phyloP scores from a whole-genome alignment of 1,140 invertebrate genomes.

The Thalassaphorura encarpata region DNA sequence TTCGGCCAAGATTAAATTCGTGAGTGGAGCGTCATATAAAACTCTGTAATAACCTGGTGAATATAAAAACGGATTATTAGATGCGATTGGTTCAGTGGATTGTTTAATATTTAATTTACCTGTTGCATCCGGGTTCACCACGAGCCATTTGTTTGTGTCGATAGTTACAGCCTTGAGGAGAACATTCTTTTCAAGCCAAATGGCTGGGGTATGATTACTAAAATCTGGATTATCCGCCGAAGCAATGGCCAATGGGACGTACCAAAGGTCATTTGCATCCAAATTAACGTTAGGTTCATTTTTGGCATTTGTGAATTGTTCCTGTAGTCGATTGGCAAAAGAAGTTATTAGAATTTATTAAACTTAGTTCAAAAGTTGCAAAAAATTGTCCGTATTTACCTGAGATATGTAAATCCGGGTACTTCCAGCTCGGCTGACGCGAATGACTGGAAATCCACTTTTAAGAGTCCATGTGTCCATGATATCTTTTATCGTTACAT shows the following conservation, averaged over 20 bases:
- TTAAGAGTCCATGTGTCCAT: slow-evolving; percentile 90
- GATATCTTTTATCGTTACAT: slow-evolving; percentile 57
- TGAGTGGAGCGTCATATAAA: slow-evolving; percentile 56
- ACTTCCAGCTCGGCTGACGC: slow-evolving; percentile 44
- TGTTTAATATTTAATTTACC: slow-evolving; percentile 24
- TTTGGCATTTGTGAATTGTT: slow-evolving; percentile 12
- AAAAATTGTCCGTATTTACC: slow-evolving; percentile 35
- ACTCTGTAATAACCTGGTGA: slow-evolving; percentile 63
- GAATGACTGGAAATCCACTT: slow-evolving; percentile 73
- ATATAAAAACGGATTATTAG: not conserved
- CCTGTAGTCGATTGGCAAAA: slow-evolving; percentile 1
- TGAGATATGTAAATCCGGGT: slow-evolving; percentile 38
- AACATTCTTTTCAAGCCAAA: slow-evolving; percentile 21
- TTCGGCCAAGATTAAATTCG: slow-evolving; percentile 7
- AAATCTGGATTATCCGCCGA: slow-evolving; percentile 10
- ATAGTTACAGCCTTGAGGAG: not conserved
- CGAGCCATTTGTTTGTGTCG: slow-evolving; percentile 19
- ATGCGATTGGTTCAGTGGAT: not conserved
- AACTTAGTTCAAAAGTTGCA: not conserved
- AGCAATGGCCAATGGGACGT: slow-evolving; percentile 23
- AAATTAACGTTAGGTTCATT: not conserved
- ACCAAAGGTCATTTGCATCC: slow-evolving; percentile 21
- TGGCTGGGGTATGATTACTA: slow-evolving; percentile 1
- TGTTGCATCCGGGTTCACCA: slow-evolving; percentile 22
- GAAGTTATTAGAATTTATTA: not conserved